Evolutionary conservation across 2,888 invertebrate species (phyloP).

Genomic region (Pocota personata): DNA sequence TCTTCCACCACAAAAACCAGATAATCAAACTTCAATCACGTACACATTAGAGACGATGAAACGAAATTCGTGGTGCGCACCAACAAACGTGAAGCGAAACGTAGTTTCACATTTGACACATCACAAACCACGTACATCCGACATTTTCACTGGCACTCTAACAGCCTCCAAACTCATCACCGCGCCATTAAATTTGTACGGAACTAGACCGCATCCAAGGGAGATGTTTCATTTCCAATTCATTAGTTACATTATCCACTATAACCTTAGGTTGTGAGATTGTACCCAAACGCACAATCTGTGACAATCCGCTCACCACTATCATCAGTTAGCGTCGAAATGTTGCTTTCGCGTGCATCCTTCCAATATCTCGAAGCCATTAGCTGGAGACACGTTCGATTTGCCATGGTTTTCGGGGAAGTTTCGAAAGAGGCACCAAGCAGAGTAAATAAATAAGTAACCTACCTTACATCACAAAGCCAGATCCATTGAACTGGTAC

Average conservation of each 20-base stretch:
- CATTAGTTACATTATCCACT: constrained; percentile 49
- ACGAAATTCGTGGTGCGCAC: constrained; percentile 58
- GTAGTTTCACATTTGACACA: constrained; percentile 52
- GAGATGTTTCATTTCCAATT: constrained; percentile 66
- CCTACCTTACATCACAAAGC: constrained; percentile 21
- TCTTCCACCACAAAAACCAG: constrained; percentile 32
- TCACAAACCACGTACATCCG: constrained; percentile 33
- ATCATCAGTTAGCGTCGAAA: constrained; percentile 26
- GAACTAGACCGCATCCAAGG: constrained; percentile 54
- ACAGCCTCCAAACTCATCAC: constrained; percentile 27
- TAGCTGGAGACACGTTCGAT: constrained; percentile 56
- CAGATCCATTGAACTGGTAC: constrained; percentile 40
- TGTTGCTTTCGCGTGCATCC: constrained; percentile 35
- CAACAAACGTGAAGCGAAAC: constrained; percentile 45
- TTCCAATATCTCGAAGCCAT: constrained; percentile 53
- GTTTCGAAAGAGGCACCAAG: constrained; percentile 13
- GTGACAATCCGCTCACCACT: constrained; percentile 51
- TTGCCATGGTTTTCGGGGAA: constrained; percentile 7
- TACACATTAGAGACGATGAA: constrained; percentile 49
- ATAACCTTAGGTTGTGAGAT: background rate
- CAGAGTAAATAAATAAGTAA: constrained; percentile 41
- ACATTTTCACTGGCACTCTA: constrained; percentile 13
- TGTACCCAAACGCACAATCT: constrained; percentile 41
- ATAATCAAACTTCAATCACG: constrained; percentile 63
- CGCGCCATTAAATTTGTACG: constrained; percentile 43